phyloP scores from a whole-genome alignment of 2,797 vertebrate species.

The Oryzias dopingdopingensis region DNA sequence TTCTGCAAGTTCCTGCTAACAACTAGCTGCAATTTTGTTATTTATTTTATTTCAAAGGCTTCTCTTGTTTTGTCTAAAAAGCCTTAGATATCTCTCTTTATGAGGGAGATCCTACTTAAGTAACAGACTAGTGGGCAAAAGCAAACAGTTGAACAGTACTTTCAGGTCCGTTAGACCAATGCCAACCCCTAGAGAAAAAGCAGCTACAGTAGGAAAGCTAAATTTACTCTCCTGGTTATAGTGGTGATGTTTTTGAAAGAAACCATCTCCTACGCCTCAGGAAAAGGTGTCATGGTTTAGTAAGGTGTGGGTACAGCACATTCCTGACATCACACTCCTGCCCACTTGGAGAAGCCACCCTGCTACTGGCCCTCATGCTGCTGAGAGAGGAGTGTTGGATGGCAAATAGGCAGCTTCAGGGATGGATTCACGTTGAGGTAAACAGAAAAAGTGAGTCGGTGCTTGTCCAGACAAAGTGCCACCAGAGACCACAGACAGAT shows the following conservation, averaged over 20 bases:
- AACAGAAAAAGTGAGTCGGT: constrained; percentile 82
- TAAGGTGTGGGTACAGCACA: constrained; percentile 71
- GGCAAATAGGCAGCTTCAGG: constrained; percentile 52
- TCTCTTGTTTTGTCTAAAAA: constrained; percentile 46
- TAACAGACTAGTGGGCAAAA: constrained; percentile 39
- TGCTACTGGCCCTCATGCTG: constrained; percentile 52
- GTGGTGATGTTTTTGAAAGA: constrained; percentile 53
- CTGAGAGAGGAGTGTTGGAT: constrained; percentile 49
- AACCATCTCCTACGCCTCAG: constrained; percentile 66
- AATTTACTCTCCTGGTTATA: constrained; percentile 64
- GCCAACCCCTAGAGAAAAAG: constrained; percentile 55
- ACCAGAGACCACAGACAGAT: constrained; percentile 75
- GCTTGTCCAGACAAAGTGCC: constrained; percentile 67
- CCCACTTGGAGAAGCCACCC: constrained; percentile 65
- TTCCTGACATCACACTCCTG: constrained; percentile 56
- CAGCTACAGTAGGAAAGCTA: constrained; percentile 55
- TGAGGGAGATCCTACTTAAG: constrained; percentile 44
- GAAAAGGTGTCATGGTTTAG: constrained; percentile 75
- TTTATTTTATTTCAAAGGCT: constrained; percentile 23
- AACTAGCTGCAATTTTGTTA: too few relatives aligned
- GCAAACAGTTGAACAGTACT: constrained; percentile 50
- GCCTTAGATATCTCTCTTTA: constrained; percentile 28
- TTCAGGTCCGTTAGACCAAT: constrained; percentile 52
- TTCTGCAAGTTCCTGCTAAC: too few relatives aligned
- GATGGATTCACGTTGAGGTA: constrained; percentile 67